Conservation (phyloP, 30 jellyfish, hydroid and myxozoan species). For the Calvadosia cruxmelitensis region DNA sequence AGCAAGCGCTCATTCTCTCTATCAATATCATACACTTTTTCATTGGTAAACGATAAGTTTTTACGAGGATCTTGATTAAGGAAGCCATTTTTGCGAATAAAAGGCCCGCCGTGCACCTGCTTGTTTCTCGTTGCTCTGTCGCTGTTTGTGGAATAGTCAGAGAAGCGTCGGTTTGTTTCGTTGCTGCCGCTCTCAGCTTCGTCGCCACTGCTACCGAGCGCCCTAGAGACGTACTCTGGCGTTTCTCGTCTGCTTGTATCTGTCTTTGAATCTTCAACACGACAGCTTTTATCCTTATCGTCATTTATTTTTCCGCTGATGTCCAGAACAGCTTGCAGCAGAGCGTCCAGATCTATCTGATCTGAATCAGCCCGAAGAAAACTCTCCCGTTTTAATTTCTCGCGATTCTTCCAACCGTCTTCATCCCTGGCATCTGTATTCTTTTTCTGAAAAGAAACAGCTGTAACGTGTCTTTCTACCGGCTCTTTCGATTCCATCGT, state of each 20-base stretch:
- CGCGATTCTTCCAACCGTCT: background rate
- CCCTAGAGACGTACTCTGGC: background rate
- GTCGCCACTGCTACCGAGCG: background rate
- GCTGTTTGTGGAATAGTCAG: background rate
- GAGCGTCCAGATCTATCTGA: conserved; percentile 45
- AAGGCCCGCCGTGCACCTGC: no score
- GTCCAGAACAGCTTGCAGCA: conserved; percentile 59
- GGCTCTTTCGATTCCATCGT: no score
- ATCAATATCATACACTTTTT: conserved; percentile 66
- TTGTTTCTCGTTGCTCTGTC: no score
- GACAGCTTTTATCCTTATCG: no score
- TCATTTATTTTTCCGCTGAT: conserved; percentile 20
- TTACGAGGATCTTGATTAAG: conserved; percentile 3
- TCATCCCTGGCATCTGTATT: conserved; percentile 14
- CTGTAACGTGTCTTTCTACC: no score
- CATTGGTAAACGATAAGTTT: conserved; percentile 65
- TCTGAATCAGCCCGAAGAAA: conserved; percentile 65
- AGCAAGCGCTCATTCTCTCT: conserved; percentile 78
- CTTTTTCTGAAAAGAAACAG: no score
- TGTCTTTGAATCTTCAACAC: no score
- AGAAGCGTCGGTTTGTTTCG: background rate
- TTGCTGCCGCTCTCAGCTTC: background rate
- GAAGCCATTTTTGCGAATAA: background rate
- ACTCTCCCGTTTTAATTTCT: conserved; percentile 10
- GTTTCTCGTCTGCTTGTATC: background rate